Evolutionary conservation across 2,113 vertebrate species (phyloP), one percentile per base, ranked within the genome.

Genomic region (Onychostoma macrolepis): DNA sequence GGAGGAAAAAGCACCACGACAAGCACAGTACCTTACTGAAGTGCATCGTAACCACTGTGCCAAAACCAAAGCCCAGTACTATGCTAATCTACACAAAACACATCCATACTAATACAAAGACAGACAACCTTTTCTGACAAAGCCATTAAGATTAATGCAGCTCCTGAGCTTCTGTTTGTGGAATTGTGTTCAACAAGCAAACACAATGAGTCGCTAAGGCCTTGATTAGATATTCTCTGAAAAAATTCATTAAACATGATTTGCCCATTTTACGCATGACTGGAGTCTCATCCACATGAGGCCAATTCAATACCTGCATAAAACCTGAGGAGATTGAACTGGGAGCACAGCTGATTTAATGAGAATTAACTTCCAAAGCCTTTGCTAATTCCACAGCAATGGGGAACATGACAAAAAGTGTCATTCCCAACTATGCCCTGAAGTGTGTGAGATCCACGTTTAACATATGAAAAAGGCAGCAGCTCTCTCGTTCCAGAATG

Each of bases 401-500:
- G 24, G 38, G 36, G 53, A 48, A 48, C 79, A 81, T 65, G 78
- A n/a, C 3, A 17, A 69, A 69, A 48, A 69, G 17, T 67, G 26
- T 9, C 6, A 65, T 65, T 65, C 56, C 58, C 36, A 72, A 81
- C 30, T 43, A 74, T 30, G 24, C 30, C 21, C 28, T 58, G 53
- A 0, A 69, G 67, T 13, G 48, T 30, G 45, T 3, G 15, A 36
- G 43, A 36, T 12, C 13, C 21, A 38, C 63, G 26, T 72, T 86
- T 81, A 86, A 90, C 7, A 78, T 48, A 78, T 76, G 76, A 86
- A 84, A 89, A 80, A 76, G 38, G 19, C 72, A 90, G 84, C 86
- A 61, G 26, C 36, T 17, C 90, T 90, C 84, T 90, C 86, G 85
- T 94, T 96, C 95, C 93, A 95, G 94, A 95, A 94, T 90, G 89